Base-by-base conservation (phyloP, 1,140 invertebrate species). In the Drosophila ohnishii region DNA sequence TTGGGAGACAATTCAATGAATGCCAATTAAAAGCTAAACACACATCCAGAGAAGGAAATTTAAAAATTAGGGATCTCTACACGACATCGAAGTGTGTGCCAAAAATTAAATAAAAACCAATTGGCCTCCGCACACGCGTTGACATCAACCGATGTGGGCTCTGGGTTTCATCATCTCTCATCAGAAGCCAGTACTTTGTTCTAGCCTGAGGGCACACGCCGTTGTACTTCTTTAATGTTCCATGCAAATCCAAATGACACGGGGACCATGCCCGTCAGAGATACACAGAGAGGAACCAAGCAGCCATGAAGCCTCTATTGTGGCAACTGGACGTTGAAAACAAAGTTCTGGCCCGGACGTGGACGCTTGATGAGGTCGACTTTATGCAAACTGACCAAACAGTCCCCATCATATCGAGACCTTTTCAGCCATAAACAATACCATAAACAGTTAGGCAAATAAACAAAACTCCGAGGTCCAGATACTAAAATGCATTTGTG, bases 31-130 rank as follows among this genome's bases (percentile, higher is more conserved):
- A 35, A 58, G 56, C 67, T 67, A 73, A 78, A 75, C 62, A 37
- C 61, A 69, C 70, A 45, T 4, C 44, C 37, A 58, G 45, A 58
- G 76, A 70, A 79, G 35, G 10, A 71, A 47, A 47, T 42, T 47
- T 42, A 55, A 71, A 63, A 16, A 53, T 53, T 35, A 7, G 32
- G 7, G 50, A 53, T 25, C 44, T 14, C 44, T 14, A 25, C 11
- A 25, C 22, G 14, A 3, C 7, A 48, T 70, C 61, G 62, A 84
- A 84, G 61, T 80, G 80, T 84, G 84, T 84, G 85, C 65, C 84
- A 58, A 65, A 88, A 87, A 88, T 78, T 84, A 28, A 88, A 87
- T 87, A 77, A 80, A 87, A 84, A 88, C 60, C 80, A 87, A 87
- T 87, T 87, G 61, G 47, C 19, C 47, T 14, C 32, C 78, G 60